phyloP scores from a whole-genome alignment of 2,113 vertebrate species.

The Larimichthys crocea region DNA sequence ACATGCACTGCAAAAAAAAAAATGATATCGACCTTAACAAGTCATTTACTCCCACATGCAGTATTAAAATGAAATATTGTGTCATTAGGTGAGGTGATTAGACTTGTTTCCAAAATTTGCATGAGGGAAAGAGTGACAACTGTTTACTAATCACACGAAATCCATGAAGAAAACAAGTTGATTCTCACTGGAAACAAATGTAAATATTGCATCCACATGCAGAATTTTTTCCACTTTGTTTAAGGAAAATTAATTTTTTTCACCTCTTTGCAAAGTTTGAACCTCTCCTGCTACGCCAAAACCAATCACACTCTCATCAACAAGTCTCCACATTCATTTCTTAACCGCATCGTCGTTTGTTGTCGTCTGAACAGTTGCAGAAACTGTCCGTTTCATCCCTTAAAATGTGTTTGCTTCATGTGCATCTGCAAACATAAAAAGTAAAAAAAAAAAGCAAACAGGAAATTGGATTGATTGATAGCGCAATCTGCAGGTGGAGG shows the following conservation, averaged over 20 bases:
- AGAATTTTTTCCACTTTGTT: background rate
- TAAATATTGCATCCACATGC: background rate
- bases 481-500: conserved; percentile 70
- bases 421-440: conserved; percentile 50
- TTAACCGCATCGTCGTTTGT: background rate
- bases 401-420: background rate
- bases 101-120: background rate
- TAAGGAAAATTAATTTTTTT: background rate
- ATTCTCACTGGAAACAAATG: background rate
- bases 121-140: background rate
- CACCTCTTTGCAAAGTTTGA: background rate
- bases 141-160: background rate
- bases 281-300: background rate
- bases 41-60: conserved; percentile 1
- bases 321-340: background rate
- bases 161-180: background rate
- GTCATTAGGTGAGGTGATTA: background rate
- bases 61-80: background rate
- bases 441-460: conserved; percentile 26
- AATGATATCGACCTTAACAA: conserved; percentile 22
- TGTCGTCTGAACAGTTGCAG: conserved; percentile 5
- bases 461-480: conserved; percentile 73
- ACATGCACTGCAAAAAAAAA: conserved; percentile 48
- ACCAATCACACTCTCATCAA: background rate
- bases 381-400: background rate